Conservation (phyloP, 2,113 vertebrate species). For the Scomber scombrus region DNA sequence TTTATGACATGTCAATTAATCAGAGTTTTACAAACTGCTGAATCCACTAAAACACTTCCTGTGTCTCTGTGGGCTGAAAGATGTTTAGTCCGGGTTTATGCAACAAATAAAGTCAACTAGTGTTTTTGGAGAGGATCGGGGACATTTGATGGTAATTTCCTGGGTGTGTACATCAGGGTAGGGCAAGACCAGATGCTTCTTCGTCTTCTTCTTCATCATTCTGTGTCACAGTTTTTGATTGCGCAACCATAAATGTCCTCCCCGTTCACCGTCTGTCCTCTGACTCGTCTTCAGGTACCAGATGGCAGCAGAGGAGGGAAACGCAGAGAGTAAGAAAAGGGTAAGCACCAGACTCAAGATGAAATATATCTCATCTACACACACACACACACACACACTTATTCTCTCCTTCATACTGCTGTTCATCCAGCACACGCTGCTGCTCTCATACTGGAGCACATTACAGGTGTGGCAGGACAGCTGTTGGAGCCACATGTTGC, state of each 20-base stretch:
- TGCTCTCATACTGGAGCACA: too few species aligned
- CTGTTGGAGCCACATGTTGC: constrained; percentile 2
- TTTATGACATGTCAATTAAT: too few species aligned
- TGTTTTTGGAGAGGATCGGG: not conserved
- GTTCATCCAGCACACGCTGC: too few species aligned
- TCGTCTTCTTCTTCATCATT: not conserved
- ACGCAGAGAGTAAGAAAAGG: constrained; percentile 75
- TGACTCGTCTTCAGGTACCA: constrained; percentile 77
- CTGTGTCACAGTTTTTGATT: not conserved
- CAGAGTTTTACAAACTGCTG: not conserved
- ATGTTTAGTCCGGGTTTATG: constrained; percentile 3
- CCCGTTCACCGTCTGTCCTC: not conserved
- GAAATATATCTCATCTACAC: not conserved
- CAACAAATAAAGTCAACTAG: constrained; percentile 11
- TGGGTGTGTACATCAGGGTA: constrained; percentile 8
- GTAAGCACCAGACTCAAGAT: constrained; percentile 36
- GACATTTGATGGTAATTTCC: not conserved
- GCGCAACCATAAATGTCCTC: not conserved
- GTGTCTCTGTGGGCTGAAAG: constrained; percentile 1
- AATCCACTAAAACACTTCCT: not conserved
- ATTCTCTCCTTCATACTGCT: too few species aligned
- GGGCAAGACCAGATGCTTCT: not conserved
- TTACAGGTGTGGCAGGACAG: too few species aligned
- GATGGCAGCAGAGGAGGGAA: constrained; percentile 82
- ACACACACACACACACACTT: too few species aligned